phyloP scores from a whole-genome alignment of 2,797 vertebrate species.

The Sitta carolinensis region DNA sequence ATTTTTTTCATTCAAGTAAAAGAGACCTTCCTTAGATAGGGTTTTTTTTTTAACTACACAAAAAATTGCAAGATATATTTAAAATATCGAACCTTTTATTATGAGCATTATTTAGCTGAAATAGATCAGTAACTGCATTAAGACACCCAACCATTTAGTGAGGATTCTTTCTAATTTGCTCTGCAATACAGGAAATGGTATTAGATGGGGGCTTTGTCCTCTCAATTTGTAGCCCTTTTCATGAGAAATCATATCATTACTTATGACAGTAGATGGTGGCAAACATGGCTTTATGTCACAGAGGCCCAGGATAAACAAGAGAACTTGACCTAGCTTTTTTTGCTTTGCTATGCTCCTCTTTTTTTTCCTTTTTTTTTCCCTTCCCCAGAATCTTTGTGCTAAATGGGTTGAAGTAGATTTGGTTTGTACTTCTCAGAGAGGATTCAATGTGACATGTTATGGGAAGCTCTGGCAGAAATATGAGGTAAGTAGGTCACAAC shows the following conservation, averaged over 20 bases:
- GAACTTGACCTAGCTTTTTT: conserved; percentile 52
- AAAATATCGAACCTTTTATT: neutral
- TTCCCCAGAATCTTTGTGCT: conserved; percentile 31
- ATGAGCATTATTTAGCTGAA: neutral
- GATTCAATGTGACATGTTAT: conserved; percentile 60
- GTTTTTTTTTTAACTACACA: neutral
- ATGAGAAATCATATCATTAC: conserved; percentile 49
- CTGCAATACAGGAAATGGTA: neutral
- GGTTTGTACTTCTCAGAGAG: conserved; percentile 47
- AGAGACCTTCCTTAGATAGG: neutral
- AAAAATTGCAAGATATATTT: neutral
- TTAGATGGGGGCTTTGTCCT: neutral
- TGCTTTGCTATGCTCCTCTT: neutral
- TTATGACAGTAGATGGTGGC: conserved; percentile 29
- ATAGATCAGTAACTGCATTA: neutral
- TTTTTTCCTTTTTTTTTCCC: neutral
- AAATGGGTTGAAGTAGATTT: conserved; percentile 59
- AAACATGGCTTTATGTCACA: conserved; percentile 38
- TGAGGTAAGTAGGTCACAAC: conserved; percentile 75
- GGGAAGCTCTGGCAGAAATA: conserved; percentile 62
- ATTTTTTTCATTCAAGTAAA: neutral
- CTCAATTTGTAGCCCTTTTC: conserved; percentile 28
- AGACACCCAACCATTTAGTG: neutral
- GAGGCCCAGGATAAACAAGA: conserved; percentile 51
- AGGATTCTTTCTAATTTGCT: conserved; percentile 9